These are phyloP conservation scores for Donacobius atricapilla DNA, from an alignment of 2,113 vertebrate genomes.

Conservation along the genomic window DNA sequence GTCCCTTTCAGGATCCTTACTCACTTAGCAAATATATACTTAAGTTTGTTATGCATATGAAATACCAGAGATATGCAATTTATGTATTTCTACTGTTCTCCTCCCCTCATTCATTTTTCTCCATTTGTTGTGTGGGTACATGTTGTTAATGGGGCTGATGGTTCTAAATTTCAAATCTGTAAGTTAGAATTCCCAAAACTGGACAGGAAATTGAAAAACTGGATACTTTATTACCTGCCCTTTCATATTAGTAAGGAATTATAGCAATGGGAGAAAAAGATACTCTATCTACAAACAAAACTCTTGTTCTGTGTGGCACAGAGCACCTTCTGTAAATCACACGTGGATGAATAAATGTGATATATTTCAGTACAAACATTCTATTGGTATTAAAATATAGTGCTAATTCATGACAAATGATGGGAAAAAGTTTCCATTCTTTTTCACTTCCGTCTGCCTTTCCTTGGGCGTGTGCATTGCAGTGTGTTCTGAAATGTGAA, in stretches of 20 bases:
- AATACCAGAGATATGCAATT: background rate
- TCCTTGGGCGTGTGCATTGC: background rate
- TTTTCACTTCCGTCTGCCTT: background rate
- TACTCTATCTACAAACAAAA: background rate
- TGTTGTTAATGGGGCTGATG: background rate
- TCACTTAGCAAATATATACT: background rate
- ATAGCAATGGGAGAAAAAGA: background rate
- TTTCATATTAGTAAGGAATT: background rate
- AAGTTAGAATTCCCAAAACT: background rate
- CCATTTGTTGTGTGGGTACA: rapidly evolving
- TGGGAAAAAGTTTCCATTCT: background rate
- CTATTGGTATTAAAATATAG: background rate
- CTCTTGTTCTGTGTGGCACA: background rate
- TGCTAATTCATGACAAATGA: background rate
- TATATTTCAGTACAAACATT: background rate
- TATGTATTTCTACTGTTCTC: background rate
- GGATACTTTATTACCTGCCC: background rate
- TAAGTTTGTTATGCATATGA: background rate
- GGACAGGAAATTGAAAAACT: background rate
- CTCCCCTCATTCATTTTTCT: background rate
- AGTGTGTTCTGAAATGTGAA: background rate
- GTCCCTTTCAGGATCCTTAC: background rate
- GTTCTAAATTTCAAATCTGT: background rate
- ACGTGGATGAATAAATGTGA: background rate
- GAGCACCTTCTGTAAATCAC: background rate